Evolutionary conservation across 2,888 invertebrate genomes (phyloP).

Genomic region (Odontocolon sp.): DNA sequence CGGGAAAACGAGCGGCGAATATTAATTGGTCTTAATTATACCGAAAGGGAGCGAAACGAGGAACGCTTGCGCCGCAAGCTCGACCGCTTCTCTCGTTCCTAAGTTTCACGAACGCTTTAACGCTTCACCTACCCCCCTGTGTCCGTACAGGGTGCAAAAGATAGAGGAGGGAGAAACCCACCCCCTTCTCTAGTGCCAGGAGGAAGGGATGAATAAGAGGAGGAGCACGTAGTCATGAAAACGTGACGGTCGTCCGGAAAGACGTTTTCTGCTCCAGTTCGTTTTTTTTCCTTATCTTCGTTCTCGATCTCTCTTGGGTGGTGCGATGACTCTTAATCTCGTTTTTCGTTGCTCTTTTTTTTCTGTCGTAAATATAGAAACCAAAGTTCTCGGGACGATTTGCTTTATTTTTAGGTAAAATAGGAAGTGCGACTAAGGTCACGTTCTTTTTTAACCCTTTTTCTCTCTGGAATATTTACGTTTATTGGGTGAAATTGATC

Average conservation of each 20-base stretch:
- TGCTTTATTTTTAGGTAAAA: neutral
- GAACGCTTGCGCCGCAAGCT: constrained; percentile 15
- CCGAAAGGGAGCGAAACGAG: constrained; percentile 50
- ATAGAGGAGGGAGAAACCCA: neutral
- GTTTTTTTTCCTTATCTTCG: neutral
- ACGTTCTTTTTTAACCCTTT: neutral
- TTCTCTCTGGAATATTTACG: neutral
- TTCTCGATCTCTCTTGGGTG: neutral
- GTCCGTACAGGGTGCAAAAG: constrained; percentile 11
- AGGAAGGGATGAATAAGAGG: constrained; percentile 14
- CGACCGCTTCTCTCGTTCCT: constrained; percentile 47
- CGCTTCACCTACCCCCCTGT: constrained; percentile 53
- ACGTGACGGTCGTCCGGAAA: constrained; percentile 51
- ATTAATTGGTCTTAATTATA: constrained; percentile 78
- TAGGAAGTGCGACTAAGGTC: neutral
- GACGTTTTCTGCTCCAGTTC: constrained; percentile 27
- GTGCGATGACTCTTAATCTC: constrained; percentile 34
- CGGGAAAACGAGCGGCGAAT: constrained; percentile 72
- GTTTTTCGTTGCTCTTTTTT: neutral
- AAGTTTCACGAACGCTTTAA: constrained; percentile 57
- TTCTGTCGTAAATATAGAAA: too few relatives aligned
- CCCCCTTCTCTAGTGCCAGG: too few relatives aligned
- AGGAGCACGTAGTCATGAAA: constrained; percentile 34
- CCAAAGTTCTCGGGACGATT: neutral
- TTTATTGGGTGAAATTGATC: too few relatives aligned